phyloP scores from a whole-genome alignment of 2,113 vertebrate species.

The Misgurnus mizolepis region DNA sequence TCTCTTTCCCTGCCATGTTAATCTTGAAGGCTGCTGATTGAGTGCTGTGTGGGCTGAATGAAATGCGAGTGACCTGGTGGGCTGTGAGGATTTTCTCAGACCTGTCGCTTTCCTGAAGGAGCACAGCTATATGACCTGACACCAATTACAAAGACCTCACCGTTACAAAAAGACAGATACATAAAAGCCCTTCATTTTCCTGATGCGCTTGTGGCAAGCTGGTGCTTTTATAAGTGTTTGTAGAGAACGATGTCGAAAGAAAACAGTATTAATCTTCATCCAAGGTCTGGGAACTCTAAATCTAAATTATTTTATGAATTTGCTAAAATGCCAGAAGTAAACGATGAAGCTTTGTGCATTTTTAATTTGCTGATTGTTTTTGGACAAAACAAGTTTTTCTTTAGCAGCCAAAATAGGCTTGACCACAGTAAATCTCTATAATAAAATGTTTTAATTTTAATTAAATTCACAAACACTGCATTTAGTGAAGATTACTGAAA shows the following conservation, averaged over 20 bases:
- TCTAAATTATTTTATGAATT: background rate
- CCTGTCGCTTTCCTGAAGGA: background rate
- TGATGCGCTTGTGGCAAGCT: background rate
- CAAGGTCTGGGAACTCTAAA: background rate
- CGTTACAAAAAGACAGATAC: background rate
- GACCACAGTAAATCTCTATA: too few species aligned
- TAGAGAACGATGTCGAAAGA: too few species aligned
- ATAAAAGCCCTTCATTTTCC: background rate
- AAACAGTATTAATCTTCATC: background rate
- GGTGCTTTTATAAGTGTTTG: too few species aligned
- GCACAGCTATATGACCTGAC: background rate
- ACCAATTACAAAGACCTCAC: background rate
- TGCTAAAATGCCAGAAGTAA: background rate
- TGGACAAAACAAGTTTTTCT: too few species aligned
- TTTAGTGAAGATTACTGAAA: too few species aligned
- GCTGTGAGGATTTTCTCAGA: background rate
- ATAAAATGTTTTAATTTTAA: too few species aligned
- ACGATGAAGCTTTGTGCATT: slow-evolving; percentile 1
- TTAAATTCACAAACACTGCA: too few species aligned
- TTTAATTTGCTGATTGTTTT: slow-evolving; percentile 28
- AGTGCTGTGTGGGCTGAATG: background rate
- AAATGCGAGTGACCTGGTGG: background rate
- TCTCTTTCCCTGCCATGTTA: background rate
- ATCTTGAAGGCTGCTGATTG: background rate
- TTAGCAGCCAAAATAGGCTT: too few species aligned